Evolutionary conservation across 2,888 invertebrate genomes (phyloP), one percentile per base, ranked within the genome.

Genomic region (Sepioteuthis lessoniana): DNA sequence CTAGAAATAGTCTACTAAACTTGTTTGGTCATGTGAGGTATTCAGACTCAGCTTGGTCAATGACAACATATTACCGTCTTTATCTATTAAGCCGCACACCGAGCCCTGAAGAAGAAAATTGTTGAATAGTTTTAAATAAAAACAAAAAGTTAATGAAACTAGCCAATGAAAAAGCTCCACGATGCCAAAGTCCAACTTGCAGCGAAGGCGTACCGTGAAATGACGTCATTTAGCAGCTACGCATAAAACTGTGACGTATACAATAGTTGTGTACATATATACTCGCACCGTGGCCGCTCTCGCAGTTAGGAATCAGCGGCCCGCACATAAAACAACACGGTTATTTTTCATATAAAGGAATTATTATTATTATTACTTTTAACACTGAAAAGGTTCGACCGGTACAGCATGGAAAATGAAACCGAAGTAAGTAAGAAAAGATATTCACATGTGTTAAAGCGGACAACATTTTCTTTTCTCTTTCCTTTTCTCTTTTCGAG

Each of bases 81-180:
- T 55, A 55, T 28, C 55, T 28, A 7, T 0, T 25, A 25, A 55
- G 55, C 25, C 55, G 25, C 21, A 0, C 25, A 55, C 55, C 7
- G 55, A 21, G 25, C 28, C 7, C 55, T 0, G 25, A 55, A 55
- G 55, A 55, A 55, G 25, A 25, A 55, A 55, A 55, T 55, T 55
- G 21, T 55, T 55, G 25, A 55, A 16, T 47, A 42, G 42, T 42
- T 42, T 42, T 42, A 76, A 25, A 16, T 16, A 16, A 35, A 16
- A 19, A n/a, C 35, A n/a, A 76, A 35, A 25, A 76, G 25, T 1
- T 21, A 21, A 21, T 21, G 21, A 21, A n/a, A 76, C n/a, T 76
- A 76, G 16, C 76, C 76, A 76, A 76, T 76, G 76, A 76, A 35
- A 76, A 76, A 76, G 76, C 76, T n/a, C 76, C 76, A 76, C 76